Conservation (phyloP, 2,888 invertebrate species). For the Agrochola lychnidis region DNA sequence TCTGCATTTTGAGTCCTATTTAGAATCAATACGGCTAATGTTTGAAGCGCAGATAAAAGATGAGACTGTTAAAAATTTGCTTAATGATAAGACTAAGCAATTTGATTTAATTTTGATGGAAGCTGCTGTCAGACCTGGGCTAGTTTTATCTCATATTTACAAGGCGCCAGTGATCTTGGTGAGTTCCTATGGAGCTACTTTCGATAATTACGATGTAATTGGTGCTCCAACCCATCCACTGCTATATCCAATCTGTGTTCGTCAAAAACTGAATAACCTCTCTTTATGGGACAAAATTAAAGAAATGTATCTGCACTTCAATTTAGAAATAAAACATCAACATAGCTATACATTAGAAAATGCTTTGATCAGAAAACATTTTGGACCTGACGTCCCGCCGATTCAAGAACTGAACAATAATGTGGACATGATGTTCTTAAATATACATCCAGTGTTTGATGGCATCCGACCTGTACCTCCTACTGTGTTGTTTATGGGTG, state of each 20-base stretch:
- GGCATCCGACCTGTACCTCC: slow-evolving; percentile 79
- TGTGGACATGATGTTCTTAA: slow-evolving; percentile 80
- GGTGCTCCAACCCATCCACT: slow-evolving; percentile 48
- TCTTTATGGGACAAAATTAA: slow-evolving; percentile 58
- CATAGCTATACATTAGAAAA: slow-evolving; percentile 4
- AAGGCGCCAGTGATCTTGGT: slow-evolving; percentile 66
- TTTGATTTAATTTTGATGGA: slow-evolving; percentile 66
- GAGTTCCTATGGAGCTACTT: slow-evolving; percentile 43
- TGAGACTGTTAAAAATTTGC: slow-evolving; percentile 49
- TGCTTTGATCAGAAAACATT: slow-evolving; percentile 29
- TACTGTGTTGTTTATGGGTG: slow-evolving; percentile 78
- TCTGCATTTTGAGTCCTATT: slow-evolving; percentile 15
- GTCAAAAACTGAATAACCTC: slow-evolving; percentile 35
- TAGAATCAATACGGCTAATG: slow-evolving; percentile 40
- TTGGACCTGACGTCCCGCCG: slow-evolving; percentile 57
- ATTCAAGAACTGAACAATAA: slow-evolving; percentile 65
- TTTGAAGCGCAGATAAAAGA: slow-evolving; percentile 58
- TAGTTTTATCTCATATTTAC: slow-evolving; percentile 57
- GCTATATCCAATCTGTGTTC: slow-evolving; percentile 20
- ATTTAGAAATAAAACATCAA: not conserved
- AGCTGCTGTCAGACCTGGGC: slow-evolving; percentile 39
- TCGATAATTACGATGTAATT: slow-evolving; percentile 26
- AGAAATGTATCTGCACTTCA: slow-evolving; percentile 40
- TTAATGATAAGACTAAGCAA: slow-evolving; percentile 46
- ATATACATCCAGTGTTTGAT: slow-evolving; percentile 78